Conservation (phyloP, 2,797 vertebrate genomes). For the Tinamus major region DNA sequence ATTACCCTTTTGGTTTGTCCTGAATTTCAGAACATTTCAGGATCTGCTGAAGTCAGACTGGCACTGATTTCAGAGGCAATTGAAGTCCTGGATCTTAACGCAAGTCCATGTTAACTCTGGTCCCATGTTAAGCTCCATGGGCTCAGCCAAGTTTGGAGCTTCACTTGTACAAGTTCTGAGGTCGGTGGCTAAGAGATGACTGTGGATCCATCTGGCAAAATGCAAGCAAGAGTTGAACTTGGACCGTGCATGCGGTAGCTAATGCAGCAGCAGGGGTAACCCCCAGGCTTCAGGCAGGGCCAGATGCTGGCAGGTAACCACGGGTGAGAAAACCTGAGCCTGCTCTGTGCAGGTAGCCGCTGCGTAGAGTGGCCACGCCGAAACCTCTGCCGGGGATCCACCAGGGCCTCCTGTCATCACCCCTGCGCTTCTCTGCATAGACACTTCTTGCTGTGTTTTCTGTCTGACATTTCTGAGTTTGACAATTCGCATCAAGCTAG, state of each 20-base stretch:
- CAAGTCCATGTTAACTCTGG: fast-evolving
- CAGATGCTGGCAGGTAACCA: fast-evolving
- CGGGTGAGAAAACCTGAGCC: neutral
- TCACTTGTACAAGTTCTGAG: neutral
- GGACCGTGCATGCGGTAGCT: neutral
- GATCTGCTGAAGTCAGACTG: neutral
- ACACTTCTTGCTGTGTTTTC: neutral
- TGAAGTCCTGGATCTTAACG: neutral
- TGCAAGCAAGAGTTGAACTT: fast-evolving
- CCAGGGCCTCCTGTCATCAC: neutral
- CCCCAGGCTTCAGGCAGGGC: neutral
- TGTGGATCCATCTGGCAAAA: neutral
- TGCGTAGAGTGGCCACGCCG: neutral
- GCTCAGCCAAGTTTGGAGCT: fast-evolving
- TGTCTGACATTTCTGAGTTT: neutral
- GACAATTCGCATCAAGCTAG: neutral
- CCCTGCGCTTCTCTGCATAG: neutral
- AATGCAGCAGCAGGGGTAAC: neutral
- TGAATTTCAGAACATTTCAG: neutral
- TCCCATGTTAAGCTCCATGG: fast-evolving
- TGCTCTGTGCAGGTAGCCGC: neutral
- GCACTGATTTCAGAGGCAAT: neutral
- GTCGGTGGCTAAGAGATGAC: neutral
- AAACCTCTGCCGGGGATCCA: neutral
- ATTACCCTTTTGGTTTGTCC: neutral